Evolutionary conservation across 37 sponge, comb jelly and placozoan species (phyloP).

Genomic region (Dysidea cf. avara): DNA sequence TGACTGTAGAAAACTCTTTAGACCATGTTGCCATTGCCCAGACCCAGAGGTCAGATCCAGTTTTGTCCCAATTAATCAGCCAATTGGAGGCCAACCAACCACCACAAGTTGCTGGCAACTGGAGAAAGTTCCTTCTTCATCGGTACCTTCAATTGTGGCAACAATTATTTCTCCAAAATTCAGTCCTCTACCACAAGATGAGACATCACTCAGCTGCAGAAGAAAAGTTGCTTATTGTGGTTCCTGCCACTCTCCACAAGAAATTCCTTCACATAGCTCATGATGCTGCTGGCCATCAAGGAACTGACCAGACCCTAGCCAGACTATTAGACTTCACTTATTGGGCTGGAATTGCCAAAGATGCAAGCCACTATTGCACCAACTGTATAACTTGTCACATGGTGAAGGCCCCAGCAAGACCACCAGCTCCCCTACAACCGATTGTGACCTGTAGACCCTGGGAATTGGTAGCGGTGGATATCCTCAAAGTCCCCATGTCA

Average conservation of each 20-base stretch:
- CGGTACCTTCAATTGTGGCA: neutral
- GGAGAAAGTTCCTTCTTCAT: neutral
- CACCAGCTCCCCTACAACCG: too few species aligned
- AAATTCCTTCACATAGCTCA: neutral
- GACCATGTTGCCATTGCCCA: too few species aligned
- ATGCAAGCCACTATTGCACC: neutral
- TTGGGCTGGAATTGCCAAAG: too few species aligned
- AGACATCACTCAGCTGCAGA: neutral
- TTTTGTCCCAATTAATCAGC: neutral
- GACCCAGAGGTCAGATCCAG: too few species aligned
- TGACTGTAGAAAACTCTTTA: too few species aligned
- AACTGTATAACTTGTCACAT: too few species aligned
- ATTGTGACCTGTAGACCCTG: too few species aligned
- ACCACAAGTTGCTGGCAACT: neutral
- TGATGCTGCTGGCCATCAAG: neutral
- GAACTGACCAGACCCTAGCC: constrained; percentile 1
- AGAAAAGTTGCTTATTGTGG: neutral
- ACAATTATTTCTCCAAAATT: neutral
- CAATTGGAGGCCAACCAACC: neutral
- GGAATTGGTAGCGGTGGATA: too few species aligned
- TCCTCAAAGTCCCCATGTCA: too few species aligned
- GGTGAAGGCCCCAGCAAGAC: too few species aligned
- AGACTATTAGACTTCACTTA: constrained; percentile 3
- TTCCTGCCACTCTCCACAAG: neutral
- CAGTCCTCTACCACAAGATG: neutral